Evolutionary conservation across 2,888 invertebrate species (phyloP).

Genomic region (Pocota personata): DNA sequence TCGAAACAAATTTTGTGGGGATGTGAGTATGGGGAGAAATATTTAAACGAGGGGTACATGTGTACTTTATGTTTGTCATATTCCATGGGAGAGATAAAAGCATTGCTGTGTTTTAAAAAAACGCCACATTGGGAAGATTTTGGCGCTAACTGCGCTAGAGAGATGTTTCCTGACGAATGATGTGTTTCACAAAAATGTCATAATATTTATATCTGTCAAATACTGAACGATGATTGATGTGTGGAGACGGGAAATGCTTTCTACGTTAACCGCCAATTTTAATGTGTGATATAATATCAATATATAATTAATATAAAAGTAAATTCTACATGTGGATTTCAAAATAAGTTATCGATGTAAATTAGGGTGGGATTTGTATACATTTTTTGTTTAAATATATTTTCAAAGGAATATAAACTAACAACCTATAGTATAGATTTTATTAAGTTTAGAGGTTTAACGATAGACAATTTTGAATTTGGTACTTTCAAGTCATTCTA

Average conservation of each 20-base stretch:
- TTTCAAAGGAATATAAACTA: no score
- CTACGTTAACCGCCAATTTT: not conserved
- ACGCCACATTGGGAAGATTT: conserved; percentile 18
- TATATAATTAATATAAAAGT: no score
- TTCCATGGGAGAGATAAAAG: not conserved
- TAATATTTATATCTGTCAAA: conserved; percentile 13
- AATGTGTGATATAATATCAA: no score
- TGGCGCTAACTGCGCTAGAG: conserved; percentile 46
- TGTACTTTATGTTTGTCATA: conserved; percentile 37
- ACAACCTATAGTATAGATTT: no score
- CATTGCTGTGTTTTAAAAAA: not conserved
- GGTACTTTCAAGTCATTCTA: no score
- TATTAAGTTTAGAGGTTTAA: no score
- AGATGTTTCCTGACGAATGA: conserved; percentile 2
- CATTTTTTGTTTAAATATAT: no score
- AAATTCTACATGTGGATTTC: no score
- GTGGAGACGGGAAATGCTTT: not conserved
- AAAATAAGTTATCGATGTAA: no score
- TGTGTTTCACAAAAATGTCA: not conserved
- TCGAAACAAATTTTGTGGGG: not conserved
- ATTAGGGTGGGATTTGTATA: no score
- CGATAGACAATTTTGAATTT: no score
- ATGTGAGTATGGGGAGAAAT: not conserved
- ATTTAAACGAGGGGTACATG: conserved; percentile 47
- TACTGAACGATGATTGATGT: not conserved